A percentile compares a stretch with the other conserved stretches of the same genome.
phyloP scores from a whole-genome alignment of 2,888 invertebrate species.

The Lasioglossum marginatum region DNA sequence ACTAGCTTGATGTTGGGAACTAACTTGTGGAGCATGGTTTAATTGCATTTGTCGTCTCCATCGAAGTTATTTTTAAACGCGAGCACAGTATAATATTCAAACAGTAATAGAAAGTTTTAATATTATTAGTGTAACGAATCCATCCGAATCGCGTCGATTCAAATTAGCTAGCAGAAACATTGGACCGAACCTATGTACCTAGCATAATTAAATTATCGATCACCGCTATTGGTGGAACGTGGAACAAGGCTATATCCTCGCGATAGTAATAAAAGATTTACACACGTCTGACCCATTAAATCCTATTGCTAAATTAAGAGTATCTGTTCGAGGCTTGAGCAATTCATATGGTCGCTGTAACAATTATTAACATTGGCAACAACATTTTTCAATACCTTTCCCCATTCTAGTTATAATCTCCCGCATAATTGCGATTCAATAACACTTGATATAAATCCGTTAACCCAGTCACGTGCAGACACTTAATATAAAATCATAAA shows the following conservation, averaged over 20 bases:
- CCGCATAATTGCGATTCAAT: background rate
- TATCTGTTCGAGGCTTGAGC: background rate
- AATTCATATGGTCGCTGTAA: background rate
- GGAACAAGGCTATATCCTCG: background rate
- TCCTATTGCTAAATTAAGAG: background rate
- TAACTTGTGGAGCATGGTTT: too few species aligned
- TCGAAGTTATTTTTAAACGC: background rate
- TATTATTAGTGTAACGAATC: background rate
- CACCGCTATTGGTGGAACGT: background rate
- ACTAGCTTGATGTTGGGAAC: background rate
- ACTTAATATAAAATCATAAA: background rate
- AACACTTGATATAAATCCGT: background rate
- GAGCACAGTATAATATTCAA: background rate
- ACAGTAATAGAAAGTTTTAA: background rate
- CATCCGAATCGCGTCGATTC: background rate
- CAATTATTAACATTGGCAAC: background rate
- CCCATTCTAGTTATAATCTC: background rate
- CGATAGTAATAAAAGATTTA: background rate
- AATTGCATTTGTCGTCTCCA: too few species aligned
- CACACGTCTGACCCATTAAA: background rate
- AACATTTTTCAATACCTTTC: too few species aligned
- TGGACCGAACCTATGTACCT: background rate
- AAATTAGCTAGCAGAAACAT: background rate
- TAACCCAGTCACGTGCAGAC: background rate
- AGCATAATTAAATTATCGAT: background rate